A percentile compares a stretch with the other conserved stretches of the same genome.
Conservation (phyloP, 2,888 invertebrate genomes). For the Mellilla xanthometata region DNA sequence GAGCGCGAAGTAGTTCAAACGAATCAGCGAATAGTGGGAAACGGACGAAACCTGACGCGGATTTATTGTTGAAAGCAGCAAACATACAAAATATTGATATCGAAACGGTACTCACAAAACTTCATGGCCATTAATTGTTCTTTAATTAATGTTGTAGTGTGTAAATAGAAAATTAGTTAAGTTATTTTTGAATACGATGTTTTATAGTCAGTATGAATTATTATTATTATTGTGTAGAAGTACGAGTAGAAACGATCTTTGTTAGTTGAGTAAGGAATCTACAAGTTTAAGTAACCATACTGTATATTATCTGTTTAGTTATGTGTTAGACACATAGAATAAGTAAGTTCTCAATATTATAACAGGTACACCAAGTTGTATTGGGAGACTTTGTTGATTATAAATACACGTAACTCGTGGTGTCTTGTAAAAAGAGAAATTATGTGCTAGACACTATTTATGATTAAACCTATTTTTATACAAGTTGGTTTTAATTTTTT, state of each 20-base stretch:
- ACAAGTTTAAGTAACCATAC: too few relatives aligned
- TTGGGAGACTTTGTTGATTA: conserved; percentile 6
- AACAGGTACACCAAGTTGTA: conserved; percentile 1
- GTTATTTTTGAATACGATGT: too few relatives aligned
- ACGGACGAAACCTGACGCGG: conserved; percentile 57
- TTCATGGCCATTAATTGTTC: conserved; percentile 64
- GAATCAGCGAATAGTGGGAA: conserved; percentile 53
- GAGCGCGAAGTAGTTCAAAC: conserved; percentile 51
- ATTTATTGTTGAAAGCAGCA: conserved; percentile 58
- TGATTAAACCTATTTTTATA: too few relatives aligned
- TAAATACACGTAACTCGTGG: too few relatives aligned
- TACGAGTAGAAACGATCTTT: not conserved
- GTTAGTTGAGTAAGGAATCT: not conserved
- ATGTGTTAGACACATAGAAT: conserved; percentile 51
- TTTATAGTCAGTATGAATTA: too few relatives aligned
- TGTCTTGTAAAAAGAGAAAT: too few relatives aligned
- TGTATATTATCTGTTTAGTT: conserved; percentile 5
- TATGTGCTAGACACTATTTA: conserved; percentile 38
- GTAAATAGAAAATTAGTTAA: conserved; percentile 10
- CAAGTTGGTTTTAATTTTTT: too few relatives aligned
- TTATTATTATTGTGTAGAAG: conserved; percentile 17
- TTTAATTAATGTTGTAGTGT: conserved; percentile 3
- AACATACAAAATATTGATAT: conserved; percentile 75
- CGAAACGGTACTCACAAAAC: conserved; percentile 69
- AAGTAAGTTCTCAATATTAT: not conserved